Evolutionary conservation across 1,140 invertebrate species (phyloP).

Genomic region (Drosophila auraria): DNA sequence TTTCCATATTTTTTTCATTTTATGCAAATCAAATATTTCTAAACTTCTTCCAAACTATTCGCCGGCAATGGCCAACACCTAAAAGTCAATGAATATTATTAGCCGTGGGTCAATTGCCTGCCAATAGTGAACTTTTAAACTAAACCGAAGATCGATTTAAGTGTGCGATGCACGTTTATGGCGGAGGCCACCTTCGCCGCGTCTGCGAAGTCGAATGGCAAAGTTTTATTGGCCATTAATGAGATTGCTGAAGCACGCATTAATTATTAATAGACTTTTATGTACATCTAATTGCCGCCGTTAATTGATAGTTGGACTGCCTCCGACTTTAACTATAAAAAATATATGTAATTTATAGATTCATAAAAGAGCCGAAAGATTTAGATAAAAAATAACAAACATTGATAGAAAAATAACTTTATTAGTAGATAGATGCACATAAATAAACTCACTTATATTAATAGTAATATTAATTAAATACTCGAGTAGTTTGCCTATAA

Average conservation of each 20-base stretch:
- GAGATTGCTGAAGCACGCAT: slow-evolving; percentile 40
- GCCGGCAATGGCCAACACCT: slow-evolving; percentile 2
- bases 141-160: slow-evolving; percentile 34
- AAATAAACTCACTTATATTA: neutral
- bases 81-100: slow-evolving; percentile 52
- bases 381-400: neutral
- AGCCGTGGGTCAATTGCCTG: slow-evolving; percentile 4
- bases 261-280: slow-evolving; percentile 46
- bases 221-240: slow-evolving; percentile 69
- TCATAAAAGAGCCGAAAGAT: neutral
- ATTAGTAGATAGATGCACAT: neutral
- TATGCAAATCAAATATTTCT: slow-evolving; percentile 18
- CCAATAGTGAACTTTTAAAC: slow-evolving; percentile 11
- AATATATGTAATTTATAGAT: neutral
- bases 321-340: neutral
- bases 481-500: neutral
- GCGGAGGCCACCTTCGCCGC: slow-evolving; percentile 22
- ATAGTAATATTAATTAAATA: neutral
- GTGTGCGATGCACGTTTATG: slow-evolving; percentile 55
- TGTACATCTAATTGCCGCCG: slow-evolving; percentile 43
- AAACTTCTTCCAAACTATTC: slow-evolving; percentile 32
- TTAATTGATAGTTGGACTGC: slow-evolving; percentile 30
- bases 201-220: slow-evolving; percentile 45
- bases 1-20: neutral
- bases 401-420: neutral